Base-by-base conservation (phyloP, 1,140 invertebrate species). In the Cephus cinctus region DNA sequence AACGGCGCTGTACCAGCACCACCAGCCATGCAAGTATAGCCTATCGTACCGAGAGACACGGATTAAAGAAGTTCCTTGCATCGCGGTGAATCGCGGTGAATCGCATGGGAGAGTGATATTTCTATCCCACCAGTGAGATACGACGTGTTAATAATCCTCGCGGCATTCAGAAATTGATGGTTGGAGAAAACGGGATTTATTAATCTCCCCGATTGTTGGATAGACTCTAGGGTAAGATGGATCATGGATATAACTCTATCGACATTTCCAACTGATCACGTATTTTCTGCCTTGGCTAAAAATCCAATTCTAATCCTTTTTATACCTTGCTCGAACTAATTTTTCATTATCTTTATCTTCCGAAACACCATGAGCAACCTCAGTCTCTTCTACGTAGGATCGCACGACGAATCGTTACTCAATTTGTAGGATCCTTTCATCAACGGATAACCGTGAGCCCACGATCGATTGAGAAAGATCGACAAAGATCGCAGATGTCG, bases 131-230 rank as follows among this genome's bases (percentile, higher is more conserved):
- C 40, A 27, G 54, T 55, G 20, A 30, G 27, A 27, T 34, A 25
- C 25, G 39, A 59, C 59, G 63, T 59, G 63, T 63, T 63, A 63
- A 65, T 59, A 63, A 63, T 63, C 59, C 52, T 36, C 46, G 31
- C 52, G 58, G 54, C 56, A 39, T 43, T 45, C 58, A 38, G 61
- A 59, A 57, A 63, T 63, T 65, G 63, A 65, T 63, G 63, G 50
- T 56, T 56, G 44, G 39, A 46, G 59, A 61, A 61, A 65, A 63
- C 50, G 39, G 56, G 61, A 65, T 65, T 65, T 63, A 65, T 65
- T 65, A 65, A 63, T 61, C 54, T 50, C 48, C 45, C 47, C 44
- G 50, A 63, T 63, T 61, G 59, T 59, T 58, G 57, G 43, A n/a
- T n/a, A 54, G 55, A 47, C 47, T 36, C 38, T 31, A 31, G 55